Evolutionary conservation across 2,113 vertebrate species (phyloP).

Genomic region (Pachypanchax playfairii): DNA sequence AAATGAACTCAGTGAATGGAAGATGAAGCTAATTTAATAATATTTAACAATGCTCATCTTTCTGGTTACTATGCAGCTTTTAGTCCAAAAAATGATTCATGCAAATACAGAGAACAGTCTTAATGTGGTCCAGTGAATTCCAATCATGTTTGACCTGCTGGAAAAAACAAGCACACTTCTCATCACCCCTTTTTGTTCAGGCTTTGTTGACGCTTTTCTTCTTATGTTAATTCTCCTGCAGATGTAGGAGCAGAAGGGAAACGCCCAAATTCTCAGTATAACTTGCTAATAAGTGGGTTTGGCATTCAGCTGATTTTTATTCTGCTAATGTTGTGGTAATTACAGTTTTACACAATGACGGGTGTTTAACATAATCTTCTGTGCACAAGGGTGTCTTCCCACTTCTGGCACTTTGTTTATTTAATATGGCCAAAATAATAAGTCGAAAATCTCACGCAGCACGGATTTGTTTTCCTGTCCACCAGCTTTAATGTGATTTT

Average conservation of each 20-base stretch:
- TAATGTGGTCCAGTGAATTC: constrained; percentile 4
- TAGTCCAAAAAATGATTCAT: background rate
- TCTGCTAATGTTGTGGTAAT: constrained; percentile 38
- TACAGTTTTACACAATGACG: constrained; percentile 27
- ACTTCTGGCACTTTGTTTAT: background rate
- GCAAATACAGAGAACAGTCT: background rate
- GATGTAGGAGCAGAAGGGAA: constrained; percentile 23
- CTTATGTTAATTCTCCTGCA: constrained; percentile 35
- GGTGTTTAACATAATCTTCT: constrained; percentile 12
- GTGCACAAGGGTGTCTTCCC: constrained; percentile 2
- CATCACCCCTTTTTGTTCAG: constrained; percentile 1
- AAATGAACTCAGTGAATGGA: background rate
- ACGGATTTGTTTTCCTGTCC: constrained; percentile 2
- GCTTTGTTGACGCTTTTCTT: constrained; percentile 6
- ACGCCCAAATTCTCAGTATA: constrained; percentile 19
- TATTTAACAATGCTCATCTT: background rate
- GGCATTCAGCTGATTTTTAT: constrained; percentile 27
- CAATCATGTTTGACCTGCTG: constrained; percentile 4
- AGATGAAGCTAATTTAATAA: background rate
- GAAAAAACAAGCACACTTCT: background rate
- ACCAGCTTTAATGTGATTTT: background rate
- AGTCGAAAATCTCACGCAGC: background rate
- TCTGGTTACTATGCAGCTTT: background rate
- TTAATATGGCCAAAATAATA: constrained; percentile 7
- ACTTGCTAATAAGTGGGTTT: constrained; percentile 22